Evolutionary conservation across 2,888 invertebrate species (phyloP), one percentile per base, ranked within the genome.

Genomic region (Gisinianus flammeolus): DNA sequence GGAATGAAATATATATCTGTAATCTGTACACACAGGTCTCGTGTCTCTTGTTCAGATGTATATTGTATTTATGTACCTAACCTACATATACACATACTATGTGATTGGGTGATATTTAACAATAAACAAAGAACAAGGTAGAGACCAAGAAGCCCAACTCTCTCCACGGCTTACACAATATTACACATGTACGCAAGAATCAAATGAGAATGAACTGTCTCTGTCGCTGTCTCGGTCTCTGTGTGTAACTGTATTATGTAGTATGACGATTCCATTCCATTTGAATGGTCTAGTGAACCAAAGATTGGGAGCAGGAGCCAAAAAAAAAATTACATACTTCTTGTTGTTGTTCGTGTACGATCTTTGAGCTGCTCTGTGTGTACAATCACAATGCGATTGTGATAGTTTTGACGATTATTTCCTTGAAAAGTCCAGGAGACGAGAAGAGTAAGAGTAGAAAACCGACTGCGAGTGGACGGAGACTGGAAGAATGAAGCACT

Each of bases 1-100:
- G n/a, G 28, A 64, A 69, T 69, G 69, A 69, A 69, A 69, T 69
- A 69, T 69, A 35, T n/a, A n/a, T n/a, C n/a, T n/a, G n/a, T n/a
- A n/a, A n/a, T n/a, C n/a, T n/a, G n/a, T n/a, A n/a, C n/a, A n/a
- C n/a, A n/a, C n/a, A n/a, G n/a, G 12, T 33, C 33, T 69, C 44
- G 22, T 67, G 67, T 31, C n/a, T 28, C 67, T 30, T 67, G 31
- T 31, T 67, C 28, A n/a, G 6, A 12, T 67, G 5, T 19, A 16
- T 64, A 28, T 64, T 24, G 64, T 64, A 16, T 44, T 10, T 16
- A 44, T 44, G 44, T 44, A 44, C 44, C 6, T 44, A 44, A 16
- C n/a, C 16, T n/a, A 54, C 54, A n/a, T 16, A n/a, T 54, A 54
- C n/a, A n/a, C 54, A 54, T 54, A n/a, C n/a, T 54, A n/a, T 54